Percentiles rank a stretch among this genome's conserved stretches.
These are phyloP conservation scores for Bombus waltoni DNA, from an alignment of 1,140 invertebrate species.

Conservation along the genomic window DNA sequence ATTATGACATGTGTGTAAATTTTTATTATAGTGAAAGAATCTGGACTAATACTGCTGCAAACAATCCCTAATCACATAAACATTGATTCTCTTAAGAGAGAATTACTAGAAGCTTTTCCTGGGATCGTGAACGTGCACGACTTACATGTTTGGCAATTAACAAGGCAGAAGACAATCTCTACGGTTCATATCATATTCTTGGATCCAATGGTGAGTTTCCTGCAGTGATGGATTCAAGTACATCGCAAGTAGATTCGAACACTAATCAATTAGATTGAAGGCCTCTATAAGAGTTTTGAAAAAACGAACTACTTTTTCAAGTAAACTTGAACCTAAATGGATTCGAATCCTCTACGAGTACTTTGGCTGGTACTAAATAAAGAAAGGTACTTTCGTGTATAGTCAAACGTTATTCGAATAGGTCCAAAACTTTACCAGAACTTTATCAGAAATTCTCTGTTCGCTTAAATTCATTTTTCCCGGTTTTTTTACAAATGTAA, in stretches of 20 bases:
- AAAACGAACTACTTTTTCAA: neutral
- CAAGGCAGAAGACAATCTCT: conserved; percentile 87
- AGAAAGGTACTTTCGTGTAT: too few relatives aligned
- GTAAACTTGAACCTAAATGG: neutral
- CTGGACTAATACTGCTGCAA: conserved; percentile 90
- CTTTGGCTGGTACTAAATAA: too few relatives aligned
- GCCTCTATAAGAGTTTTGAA: neutral
- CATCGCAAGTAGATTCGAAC: neutral
- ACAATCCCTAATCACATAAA: conserved; percentile 92
- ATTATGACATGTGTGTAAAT: neutral
- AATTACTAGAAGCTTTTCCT: conserved; percentile 88
- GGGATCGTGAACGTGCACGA: conserved; percentile 91
- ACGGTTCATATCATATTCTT: conserved; percentile 90
- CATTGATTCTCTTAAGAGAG: conserved; percentile 86
- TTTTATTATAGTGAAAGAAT: conserved; percentile 87
- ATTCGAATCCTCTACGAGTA: too few relatives aligned
- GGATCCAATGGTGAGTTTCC: conserved; percentile 83
- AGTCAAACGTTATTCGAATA: too few relatives aligned
- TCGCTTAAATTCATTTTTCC: too few relatives aligned
- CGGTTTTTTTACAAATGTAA: too few relatives aligned
- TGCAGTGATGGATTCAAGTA: neutral
- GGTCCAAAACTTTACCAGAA: too few relatives aligned
- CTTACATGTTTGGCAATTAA: conserved; percentile 91
- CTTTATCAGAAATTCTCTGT: too few relatives aligned
- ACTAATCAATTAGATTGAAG: neutral